A percentile compares a stretch with the other conserved stretches of the same genome.
phyloP scores from a whole-genome alignment of 2,888 invertebrate species.

The Synanthedon myopaeformis region DNA sequence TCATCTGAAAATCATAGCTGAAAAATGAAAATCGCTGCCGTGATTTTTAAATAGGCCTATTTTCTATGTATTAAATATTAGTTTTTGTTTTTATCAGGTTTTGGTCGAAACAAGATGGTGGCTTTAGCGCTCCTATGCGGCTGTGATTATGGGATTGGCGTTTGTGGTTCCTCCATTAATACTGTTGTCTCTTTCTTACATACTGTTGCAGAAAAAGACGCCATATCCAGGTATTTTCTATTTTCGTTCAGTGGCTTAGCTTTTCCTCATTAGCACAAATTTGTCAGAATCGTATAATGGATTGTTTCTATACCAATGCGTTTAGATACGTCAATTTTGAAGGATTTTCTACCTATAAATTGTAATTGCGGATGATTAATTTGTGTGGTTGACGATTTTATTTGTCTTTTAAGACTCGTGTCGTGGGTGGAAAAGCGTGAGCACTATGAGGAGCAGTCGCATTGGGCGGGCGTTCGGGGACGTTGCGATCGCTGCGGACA shows the following conservation, averaged over 20 bases:
- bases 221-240: conserved; percentile 69
- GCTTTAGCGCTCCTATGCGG: conserved; percentile 87
- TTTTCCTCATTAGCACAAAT: too few species aligned
- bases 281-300: too few species aligned
- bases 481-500: conserved; percentile 81
- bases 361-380: too few species aligned
- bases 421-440: conserved; percentile 73
- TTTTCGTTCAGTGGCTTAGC: too few species aligned
- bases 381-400: too few species aligned
- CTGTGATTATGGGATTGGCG: conserved; percentile 86
- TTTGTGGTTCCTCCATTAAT: conserved; percentile 77
- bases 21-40: too few species aligned
- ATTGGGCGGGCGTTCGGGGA: conserved; percentile 68
- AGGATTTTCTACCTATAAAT: too few species aligned
- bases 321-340: too few species aligned
- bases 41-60: too few species aligned
- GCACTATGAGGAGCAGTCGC: conserved; percentile 65
- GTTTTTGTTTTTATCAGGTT: conserved; percentile 41
- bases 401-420: conserved; percentile 53
- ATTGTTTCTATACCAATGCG: too few species aligned
- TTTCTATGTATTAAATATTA: not conserved
- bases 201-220: conserved; percentile 70
- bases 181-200: conserved; percentile 79
- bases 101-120: conserved; percentile 86
- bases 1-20: too few species aligned